These are phyloP conservation scores for Smithornis capensis DNA, from an alignment of 2,113 vertebrate species.

Conservation along the genomic window DNA sequence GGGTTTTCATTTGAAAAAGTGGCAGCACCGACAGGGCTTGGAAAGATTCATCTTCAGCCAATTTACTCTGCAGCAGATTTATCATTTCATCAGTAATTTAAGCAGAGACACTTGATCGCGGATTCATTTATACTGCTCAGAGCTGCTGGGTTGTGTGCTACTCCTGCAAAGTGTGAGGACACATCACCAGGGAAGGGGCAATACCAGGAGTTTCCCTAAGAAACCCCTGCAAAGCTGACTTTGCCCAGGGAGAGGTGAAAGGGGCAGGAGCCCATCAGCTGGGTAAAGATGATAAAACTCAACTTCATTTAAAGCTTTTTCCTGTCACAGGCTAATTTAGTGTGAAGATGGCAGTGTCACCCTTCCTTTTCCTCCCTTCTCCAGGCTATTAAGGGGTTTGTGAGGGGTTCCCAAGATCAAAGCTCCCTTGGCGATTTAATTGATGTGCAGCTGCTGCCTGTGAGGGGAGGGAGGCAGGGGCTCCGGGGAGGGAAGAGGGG, in stretches of 20 bases:
- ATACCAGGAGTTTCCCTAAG: neutral
- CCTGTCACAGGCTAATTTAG: neutral
- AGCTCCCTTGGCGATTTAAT: neutral
- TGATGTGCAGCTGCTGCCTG: neutral
- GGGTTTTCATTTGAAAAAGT: conserved; percentile 41
- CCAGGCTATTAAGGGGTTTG: neutral
- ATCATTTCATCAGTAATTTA: conserved; percentile 55
- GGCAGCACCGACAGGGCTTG: neutral
- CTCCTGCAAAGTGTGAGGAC: neutral
- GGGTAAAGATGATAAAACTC: neutral
- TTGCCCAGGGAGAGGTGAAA: neutral
- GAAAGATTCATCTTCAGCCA: neutral
- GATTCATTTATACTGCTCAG: conserved; percentile 13
- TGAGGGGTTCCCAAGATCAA: neutral
- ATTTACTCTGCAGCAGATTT: conserved; percentile 40
- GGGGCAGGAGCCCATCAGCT: neutral
- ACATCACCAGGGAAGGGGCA: neutral
- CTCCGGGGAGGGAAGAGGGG: neutral
- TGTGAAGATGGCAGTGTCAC: neutral
- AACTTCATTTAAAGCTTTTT: neutral
- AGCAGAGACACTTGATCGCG: neutral
- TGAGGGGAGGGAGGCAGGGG: neutral
- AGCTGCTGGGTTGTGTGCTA: neutral
- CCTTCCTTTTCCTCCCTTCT: neutral
- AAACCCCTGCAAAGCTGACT: neutral